These are phyloP conservation scores for Psittacula echo DNA, from an alignment of 2,797 vertebrate species.

Conservation along the genomic window DNA sequence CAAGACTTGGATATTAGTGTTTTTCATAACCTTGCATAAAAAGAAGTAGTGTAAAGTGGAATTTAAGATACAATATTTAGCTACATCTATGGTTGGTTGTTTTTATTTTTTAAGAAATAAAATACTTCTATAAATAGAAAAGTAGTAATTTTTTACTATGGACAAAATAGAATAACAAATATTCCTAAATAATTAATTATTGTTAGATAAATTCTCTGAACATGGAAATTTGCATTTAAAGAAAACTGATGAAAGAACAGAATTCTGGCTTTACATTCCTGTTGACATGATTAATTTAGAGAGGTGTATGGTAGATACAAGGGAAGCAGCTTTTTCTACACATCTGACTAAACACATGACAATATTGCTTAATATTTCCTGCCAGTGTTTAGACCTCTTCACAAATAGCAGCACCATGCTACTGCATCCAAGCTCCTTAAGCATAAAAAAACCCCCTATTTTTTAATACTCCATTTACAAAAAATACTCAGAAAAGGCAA, in stretches of 20 bases:
- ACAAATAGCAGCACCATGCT: background rate
- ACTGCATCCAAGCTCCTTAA: background rate
- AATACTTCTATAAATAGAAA: background rate
- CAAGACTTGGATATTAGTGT: background rate
- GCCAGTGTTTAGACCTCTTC: background rate
- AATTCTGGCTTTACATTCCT: background rate
- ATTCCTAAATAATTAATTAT: background rate
- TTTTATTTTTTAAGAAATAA: background rate
- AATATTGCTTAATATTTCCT: background rate
- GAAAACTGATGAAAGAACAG: background rate
- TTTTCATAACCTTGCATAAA: background rate
- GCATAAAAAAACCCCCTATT: background rate
- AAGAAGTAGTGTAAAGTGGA: background rate
- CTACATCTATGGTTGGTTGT: background rate
- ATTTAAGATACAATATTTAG: background rate
- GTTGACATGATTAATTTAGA: background rate
- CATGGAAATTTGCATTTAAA: background rate
- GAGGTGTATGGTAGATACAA: fast-evolving
- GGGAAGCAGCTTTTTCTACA: background rate
- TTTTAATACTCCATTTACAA: background rate
- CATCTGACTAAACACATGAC: background rate
- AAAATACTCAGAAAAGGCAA: background rate
- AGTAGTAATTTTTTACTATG: background rate
- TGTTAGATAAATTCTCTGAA: background rate
- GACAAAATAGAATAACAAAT: background rate